Conservation (phyloP, 53 echinoderm and acorn worm species). For the Glandiceps talaboti region DNA sequence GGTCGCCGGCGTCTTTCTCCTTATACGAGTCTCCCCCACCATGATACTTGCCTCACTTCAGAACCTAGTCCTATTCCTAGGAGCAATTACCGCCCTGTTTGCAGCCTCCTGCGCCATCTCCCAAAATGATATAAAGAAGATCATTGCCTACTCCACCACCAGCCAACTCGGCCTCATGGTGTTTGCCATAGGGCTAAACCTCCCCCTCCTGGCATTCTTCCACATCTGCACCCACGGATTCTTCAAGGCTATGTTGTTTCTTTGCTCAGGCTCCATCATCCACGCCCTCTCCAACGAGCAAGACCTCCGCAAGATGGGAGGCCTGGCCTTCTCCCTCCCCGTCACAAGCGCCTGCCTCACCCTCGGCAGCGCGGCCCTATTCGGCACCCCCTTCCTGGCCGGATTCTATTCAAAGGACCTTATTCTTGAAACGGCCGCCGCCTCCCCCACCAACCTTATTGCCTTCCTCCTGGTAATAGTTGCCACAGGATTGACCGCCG, state of each 20-base stretch:
- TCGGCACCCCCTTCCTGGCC: conserved; percentile 48
- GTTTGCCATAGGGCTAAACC: conserved; percentile 28
- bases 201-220: conserved; percentile 38
- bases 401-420: conserved; percentile 73
- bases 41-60: background rate
- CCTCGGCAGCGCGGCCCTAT: conserved; percentile 38
- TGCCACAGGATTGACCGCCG: conserved; percentile 34
- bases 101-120: conserved; percentile 33
- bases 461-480: conserved; percentile 9
- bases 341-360: conserved; percentile 34
- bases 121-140: conserved; percentile 69
- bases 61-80: conserved; percentile 12
- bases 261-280: conserved; percentile 46
- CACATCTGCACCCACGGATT: conserved; percentile 64
- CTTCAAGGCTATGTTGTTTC: conserved; percentile 61
- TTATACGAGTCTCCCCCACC: conserved; percentile 9
- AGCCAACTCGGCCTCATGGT: conserved; percentile 67
- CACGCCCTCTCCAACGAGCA: conserved; percentile 54
- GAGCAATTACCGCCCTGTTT: conserved; percentile 38
- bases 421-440: conserved; percentile 27
- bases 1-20: conserved; percentile 43
- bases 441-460: conserved; percentile 15
- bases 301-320: conserved; percentile 66
- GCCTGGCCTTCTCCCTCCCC: conserved; percentile 16
- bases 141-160: conserved; percentile 62